Conservation (phyloP, 2,888 invertebrate genomes). For the Chromoteleia sp. region DNA sequence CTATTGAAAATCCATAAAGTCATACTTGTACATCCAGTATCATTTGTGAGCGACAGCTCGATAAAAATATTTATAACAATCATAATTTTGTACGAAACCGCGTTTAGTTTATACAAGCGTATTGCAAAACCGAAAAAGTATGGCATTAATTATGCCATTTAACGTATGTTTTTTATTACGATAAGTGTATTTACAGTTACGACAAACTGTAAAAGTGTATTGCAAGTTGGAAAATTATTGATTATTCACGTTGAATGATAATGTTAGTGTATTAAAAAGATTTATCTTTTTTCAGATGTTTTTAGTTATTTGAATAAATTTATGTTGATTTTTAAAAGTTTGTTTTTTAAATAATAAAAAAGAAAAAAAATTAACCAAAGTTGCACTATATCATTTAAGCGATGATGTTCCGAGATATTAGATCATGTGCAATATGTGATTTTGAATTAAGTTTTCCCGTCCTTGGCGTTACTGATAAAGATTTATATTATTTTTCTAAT, state of each 20-base stretch:
- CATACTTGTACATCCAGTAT: too few species aligned
- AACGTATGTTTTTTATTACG: too few species aligned
- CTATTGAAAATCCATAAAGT: too few species aligned
- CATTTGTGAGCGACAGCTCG: slow-evolving; percentile 8
- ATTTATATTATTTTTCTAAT: slow-evolving; percentile 56
- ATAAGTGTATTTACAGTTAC: too few species aligned
- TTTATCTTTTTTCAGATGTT: slow-evolving; percentile 40
- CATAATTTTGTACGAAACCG: slow-evolving; percentile 45
- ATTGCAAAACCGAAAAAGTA: too few species aligned
- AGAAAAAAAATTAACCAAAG: slow-evolving; percentile 52
- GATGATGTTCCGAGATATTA: slow-evolving; percentile 5
- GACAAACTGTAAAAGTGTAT: slow-evolving; percentile 8
- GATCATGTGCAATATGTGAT: slow-evolving; percentile 35
- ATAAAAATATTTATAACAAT: slow-evolving; percentile 19
- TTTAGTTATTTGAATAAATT: slow-evolving; percentile 4
- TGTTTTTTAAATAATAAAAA: slow-evolving; percentile 6
- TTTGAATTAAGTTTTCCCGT: slow-evolving; percentile 37
- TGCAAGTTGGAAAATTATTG: neutral
- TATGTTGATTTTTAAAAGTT: slow-evolving; percentile 40
- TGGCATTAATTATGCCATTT: too few species aligned
- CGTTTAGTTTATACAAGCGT: slow-evolving; percentile 13
- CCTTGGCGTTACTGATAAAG: slow-evolving; percentile 22
- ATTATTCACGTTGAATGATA: slow-evolving; percentile 54
- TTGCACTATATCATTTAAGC: slow-evolving; percentile 37
- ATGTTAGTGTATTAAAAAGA: slow-evolving; percentile 55